Evolutionary conservation across 2,113 vertebrate genomes (phyloP).

Genomic region (Microtus ochrogaster): DNA sequence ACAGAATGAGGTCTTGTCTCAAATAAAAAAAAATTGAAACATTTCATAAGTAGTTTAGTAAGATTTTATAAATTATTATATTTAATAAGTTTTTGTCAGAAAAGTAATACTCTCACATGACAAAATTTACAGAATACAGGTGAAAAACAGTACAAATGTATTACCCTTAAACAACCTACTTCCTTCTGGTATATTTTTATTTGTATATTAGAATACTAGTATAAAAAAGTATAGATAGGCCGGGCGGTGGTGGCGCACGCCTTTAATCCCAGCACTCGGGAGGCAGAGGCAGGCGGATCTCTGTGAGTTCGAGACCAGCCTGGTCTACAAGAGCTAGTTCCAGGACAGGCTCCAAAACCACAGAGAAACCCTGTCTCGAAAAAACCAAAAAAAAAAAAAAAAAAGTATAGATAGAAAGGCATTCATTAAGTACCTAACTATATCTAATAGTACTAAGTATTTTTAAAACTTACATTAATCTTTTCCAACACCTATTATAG

Average conservation of each 20-base stretch:
- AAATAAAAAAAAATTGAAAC: neutral
- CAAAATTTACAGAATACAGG: slow-evolving; percentile 5
- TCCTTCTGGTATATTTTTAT: slow-evolving; percentile 26
- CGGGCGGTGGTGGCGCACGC: no score
- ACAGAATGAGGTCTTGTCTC: neutral
- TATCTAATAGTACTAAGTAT: neutral
- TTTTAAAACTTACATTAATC: neutral
- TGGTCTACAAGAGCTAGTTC: no score
- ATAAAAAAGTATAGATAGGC: slow-evolving; percentile 20
- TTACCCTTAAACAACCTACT: slow-evolving; percentile 5
- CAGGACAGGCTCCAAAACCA: no score
- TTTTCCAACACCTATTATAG: slow-evolving; percentile 17
- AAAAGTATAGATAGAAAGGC: slow-evolving; percentile 12
- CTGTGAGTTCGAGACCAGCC: no score
- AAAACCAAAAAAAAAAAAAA: no score
- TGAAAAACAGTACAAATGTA: slow-evolving; percentile 15
- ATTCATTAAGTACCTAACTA: neutral
- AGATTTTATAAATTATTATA: slow-evolving; percentile 32
- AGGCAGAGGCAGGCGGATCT: no score
- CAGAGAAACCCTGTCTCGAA: no score
- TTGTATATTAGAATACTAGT: slow-evolving; percentile 22
- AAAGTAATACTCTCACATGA: neutral
- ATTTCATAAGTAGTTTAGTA: slow-evolving; percentile 34
- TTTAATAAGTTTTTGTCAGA: slow-evolving; percentile 30
- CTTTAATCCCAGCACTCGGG: no score